Conservation (phyloP, 2,888 invertebrate genomes). For the Lampropteryx suffumata region DNA sequence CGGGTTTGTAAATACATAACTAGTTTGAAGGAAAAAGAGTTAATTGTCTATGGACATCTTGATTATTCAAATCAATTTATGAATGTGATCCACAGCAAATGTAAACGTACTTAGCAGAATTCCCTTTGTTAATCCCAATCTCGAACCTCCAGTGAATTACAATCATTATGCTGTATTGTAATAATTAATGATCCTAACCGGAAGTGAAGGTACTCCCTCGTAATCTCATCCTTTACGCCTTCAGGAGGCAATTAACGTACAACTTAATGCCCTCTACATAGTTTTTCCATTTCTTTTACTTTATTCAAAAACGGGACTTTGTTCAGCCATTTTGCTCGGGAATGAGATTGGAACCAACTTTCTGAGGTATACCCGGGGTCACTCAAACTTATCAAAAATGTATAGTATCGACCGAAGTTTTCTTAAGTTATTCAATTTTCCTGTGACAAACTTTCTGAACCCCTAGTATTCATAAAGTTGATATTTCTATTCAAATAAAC, state of each 20-base stretch:
- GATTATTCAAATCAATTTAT: background rate
- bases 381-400: conserved; percentile 31
- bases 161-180: conserved; percentile 29
- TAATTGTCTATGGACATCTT: no score
- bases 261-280: conserved; percentile 33
- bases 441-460: conserved; percentile 25
- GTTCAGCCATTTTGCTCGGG: conserved; percentile 3
- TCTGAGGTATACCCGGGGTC: conserved; percentile 21
- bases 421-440: conserved; percentile 29
- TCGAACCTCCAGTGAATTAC: conserved; percentile 1
- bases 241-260: conserved; percentile 42
- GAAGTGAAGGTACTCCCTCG: conserved; percentile 35
- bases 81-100: background rate
- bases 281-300: conserved; percentile 32
- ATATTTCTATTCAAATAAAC: conserved; percentile 3
- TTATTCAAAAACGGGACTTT: conserved; percentile 14
- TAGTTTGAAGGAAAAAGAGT: no score
- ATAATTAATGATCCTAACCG: conserved; percentile 34
- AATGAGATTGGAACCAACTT: conserved; percentile 27
- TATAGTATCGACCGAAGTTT: conserved; percentile 29
- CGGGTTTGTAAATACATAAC: no score
- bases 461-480: conserved; percentile 24
- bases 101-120: conserved; percentile 1
- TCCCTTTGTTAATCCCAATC: conserved; percentile 3
- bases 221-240: conserved; percentile 47